These are phyloP conservation scores for Sogatella furcifera DNA, from an alignment of 1,140 invertebrate genomes.

Conservation along the genomic window DNA sequence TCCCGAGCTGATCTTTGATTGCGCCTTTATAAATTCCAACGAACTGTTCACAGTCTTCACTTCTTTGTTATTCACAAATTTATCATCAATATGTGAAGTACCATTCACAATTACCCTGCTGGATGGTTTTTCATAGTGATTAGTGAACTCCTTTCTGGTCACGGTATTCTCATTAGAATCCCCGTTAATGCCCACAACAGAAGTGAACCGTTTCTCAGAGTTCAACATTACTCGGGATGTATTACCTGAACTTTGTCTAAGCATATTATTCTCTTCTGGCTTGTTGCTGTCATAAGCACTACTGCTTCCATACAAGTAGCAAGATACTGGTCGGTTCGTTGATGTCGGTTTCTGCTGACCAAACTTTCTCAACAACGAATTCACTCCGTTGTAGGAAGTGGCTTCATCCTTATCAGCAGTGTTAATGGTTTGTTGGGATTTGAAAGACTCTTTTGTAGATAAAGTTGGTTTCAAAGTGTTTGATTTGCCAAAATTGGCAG, in stretches of 20 bases:
- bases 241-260: not conserved
- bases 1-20: conserved; percentile 7
- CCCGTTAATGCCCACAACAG: conserved; percentile 23
- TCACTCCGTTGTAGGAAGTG: conserved; percentile 4
- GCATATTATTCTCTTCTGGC: not conserved
- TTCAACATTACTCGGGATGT: not conserved
- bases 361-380: conserved; percentile 8
- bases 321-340: conserved; percentile 10
- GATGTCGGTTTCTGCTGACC: conserved; percentile 2
- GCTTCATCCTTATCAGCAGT: not conserved
- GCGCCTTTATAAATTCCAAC: not conserved
- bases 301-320: conserved; percentile 10
- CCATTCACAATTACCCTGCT: not conserved
- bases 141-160: too few species aligned
- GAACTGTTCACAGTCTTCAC: not conserved
- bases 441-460: not conserved
- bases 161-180: not conserved
- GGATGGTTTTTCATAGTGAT: not conserved
- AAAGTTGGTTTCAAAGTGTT: not conserved
- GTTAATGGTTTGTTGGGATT: not conserved
- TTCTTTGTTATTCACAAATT: not conserved
- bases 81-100: not conserved
- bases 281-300: not conserved
- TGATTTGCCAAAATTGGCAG: not conserved
- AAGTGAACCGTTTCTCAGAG: conserved; percentile 23